Evolutionary conservation across 2,113 vertebrate genomes (phyloP), one percentile per base, ranked within the genome.

Genomic region (Entomyzon cyanotis): DNA sequence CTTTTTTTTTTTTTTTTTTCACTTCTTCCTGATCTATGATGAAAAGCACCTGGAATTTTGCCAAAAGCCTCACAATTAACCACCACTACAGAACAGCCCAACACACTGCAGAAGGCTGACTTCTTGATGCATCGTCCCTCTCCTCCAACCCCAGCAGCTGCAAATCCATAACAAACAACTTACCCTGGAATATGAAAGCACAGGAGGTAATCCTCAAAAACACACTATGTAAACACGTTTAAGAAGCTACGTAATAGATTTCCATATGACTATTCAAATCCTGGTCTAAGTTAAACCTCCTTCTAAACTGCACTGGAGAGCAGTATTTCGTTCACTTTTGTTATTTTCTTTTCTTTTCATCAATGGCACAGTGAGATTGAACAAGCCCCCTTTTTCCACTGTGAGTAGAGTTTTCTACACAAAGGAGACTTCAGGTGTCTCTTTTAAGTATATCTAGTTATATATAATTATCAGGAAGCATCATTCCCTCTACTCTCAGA

Each of bases 11-110:
- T 82, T n/a, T 15, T 46, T 52, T 70, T 50, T 11, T 16, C 49
- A 74, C 60, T 84, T 92, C 94, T 95, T 96, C 95, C 95, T 94
- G 69, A 93, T 69, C 94, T 93, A 14, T 79, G 80, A 96, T 90
- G 85, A 97, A 96, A 96, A 97, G 94, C 68, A 86, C 80, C 68
- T 95, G 94, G 86, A 75, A 20, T 47, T 69, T 59, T 58, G 92
- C 96, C 95, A 78, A 73, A 84, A 82, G 64, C 73, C 86, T 95
- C 52, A 71, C 80, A 73, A 89, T 79, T 89, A 12, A 50, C 71
- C 49, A 71, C 10, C 21, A 23, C 39, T 15, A 37, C 19, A 44
- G 74, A 59, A 21, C 0, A 81, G n/a, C 59, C 33, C 22, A 77
- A 55, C n/a, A 37, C 14, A 37, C 33, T 42, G 47, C 35, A 70